Base-by-base conservation (phyloP, 2,113 vertebrate genomes). In the Podiceps cristatus region DNA sequence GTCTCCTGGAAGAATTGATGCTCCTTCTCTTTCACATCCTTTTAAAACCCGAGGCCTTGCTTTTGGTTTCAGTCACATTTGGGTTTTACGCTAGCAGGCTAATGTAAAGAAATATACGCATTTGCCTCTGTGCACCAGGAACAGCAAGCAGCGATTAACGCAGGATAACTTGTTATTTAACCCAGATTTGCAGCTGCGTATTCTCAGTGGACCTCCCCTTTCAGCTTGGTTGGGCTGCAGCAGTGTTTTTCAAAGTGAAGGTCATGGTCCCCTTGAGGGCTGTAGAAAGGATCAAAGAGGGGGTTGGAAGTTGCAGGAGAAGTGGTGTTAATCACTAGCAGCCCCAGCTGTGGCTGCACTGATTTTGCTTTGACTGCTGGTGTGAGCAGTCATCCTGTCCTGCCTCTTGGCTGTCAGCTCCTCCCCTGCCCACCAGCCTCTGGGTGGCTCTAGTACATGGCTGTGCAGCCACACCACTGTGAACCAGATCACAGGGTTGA, bases 21-120 rank as follows among this genome's bases (percentile, higher is more conserved):
- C 4, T 33, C 10, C 20, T 79, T 76, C 31, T 59, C 13, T 75
- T 95, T 72, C 33, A 11, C 9, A 35, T 63, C 8, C 20, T 81
- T 89, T 58, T 66, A 66, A 88, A 86, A 37, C 40, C 37, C 2
- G 5, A 81, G 73, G 40, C 56, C 74, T 69, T 66, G 49, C 62
- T 92, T 79, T 95, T 93, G 13, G 31, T 90, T 90, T 88, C 49
- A 22, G 63, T 88, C 69, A 49, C 8, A 13, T 55, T 87, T 74
- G 59, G 33, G 20, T 33, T 96, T 87, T 60, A 62, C 19, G 49
- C 28, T 45, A 82, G 45, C 74, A 45, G 49, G 16, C 60, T 72
- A 31, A 83, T 85, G 90, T 90, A 62, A 90, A 85, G 66, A 68
- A 37, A 60, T 56, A 40, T 2, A 72, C 3, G 15, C 33, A 31